Evolutionary conservation across 2,797 vertebrate genomes (phyloP).

Genomic region (Spondyliosoma cantharus): DNA sequence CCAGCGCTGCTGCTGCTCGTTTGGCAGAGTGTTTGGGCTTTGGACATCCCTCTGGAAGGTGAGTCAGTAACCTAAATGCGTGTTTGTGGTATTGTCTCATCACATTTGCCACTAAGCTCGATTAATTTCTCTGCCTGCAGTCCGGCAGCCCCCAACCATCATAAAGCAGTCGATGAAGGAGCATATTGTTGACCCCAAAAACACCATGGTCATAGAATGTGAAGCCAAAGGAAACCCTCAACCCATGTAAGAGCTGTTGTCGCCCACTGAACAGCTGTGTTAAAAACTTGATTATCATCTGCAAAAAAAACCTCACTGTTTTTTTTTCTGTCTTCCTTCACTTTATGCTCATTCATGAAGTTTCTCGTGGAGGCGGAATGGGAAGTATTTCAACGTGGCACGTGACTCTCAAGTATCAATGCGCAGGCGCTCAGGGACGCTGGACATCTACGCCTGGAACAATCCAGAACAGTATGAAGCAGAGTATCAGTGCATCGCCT

Average conservation of each 20-base stretch:
- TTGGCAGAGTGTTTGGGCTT: constrained; percentile 81
- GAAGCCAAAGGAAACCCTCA: constrained; percentile 95
- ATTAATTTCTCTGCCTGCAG: constrained; percentile 78
- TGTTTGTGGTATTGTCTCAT: constrained; percentile 6
- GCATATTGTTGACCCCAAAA: constrained; percentile 94
- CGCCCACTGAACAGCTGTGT: not conserved
- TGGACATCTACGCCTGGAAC: constrained; percentile 93
- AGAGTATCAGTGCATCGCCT: constrained; percentile 95
- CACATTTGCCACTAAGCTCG: not conserved
- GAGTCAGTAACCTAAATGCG: constrained; percentile 70
- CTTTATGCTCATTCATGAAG: constrained; percentile 73
- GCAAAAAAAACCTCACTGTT: not conserved
- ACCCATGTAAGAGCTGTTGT: constrained; percentile 86
- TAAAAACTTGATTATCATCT: not conserved
- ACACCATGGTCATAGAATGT: constrained; percentile 96
- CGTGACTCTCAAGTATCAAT: constrained; percentile 93
- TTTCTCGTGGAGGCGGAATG: constrained; percentile 95
- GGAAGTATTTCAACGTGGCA: constrained; percentile 95
- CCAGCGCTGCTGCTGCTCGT: constrained; percentile 83
- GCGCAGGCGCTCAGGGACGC: constrained; percentile 90
- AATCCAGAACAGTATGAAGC: constrained; percentile 95
- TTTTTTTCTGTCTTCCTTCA: constrained; percentile 21
- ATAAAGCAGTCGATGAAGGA: constrained; percentile 95
- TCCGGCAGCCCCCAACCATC: constrained; percentile 96
- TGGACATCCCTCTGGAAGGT: constrained; percentile 94